A percentile compares a stretch with the other conserved stretches of the same genome.
Conservation (phyloP, 2,113 vertebrate genomes). For the Ceyx cyanopectus region DNA sequence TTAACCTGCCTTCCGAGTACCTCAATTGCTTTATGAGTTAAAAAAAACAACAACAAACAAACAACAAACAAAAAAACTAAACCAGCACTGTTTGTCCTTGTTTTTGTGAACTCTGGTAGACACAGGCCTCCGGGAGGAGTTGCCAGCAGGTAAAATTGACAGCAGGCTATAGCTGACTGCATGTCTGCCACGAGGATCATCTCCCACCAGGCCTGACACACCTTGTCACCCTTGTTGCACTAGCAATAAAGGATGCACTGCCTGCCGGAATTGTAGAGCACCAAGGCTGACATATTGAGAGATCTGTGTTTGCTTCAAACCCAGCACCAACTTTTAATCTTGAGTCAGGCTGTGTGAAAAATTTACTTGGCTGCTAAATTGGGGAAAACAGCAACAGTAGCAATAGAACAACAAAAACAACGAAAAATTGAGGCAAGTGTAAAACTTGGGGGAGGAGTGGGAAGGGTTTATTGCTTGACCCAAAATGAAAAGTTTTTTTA, state of each 20-base stretch:
- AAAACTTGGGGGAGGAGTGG: neutral
- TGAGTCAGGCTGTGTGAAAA: neutral
- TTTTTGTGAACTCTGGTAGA: conserved; percentile 18
- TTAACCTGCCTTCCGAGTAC: neutral
- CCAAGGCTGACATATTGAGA: neutral
- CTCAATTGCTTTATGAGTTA: neutral
- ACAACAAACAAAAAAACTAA: neutral
- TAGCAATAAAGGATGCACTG: neutral
- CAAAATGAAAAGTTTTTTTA: neutral
- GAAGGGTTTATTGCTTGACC: fast-evolving
- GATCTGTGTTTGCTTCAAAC: neutral
- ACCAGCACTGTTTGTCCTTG: neutral
- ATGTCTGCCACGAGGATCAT: neutral
- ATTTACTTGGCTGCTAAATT: neutral
- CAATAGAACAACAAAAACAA: neutral
- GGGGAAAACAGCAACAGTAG: neutral
- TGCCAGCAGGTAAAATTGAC: conserved; percentile 16
- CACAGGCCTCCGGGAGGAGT: neutral
- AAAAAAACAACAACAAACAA: neutral
- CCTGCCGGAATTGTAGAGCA: fast-evolving
- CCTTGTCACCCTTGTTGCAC: neutral
- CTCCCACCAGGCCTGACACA: conserved; percentile 16
- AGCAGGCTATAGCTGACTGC: neutral
- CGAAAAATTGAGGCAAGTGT: neutral
- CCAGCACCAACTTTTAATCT: neutral